Percentiles rank a stretch among this genome's conserved stretches.
phyloP scores from a whole-genome alignment of 2,888 invertebrate genomes.

The Melangyna quadrimaculata region DNA sequence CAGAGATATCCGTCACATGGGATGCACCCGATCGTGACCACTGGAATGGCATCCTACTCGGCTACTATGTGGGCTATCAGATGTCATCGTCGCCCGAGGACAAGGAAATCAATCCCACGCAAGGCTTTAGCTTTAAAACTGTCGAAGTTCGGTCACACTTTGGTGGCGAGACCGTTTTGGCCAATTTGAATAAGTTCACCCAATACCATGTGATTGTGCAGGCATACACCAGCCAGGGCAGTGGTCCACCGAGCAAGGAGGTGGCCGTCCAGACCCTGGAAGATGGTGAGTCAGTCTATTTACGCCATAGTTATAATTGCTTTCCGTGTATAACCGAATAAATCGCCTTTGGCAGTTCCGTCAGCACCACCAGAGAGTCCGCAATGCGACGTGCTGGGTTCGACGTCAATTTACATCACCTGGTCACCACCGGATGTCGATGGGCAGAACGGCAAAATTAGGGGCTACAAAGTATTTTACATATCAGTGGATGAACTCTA shows the following conservation, averaged over 20 bases:
- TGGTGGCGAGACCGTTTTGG: slow-evolving; percentile 86
- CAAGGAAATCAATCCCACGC: slow-evolving; percentile 81
- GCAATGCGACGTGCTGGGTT: slow-evolving; percentile 90
- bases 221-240: slow-evolving; percentile 92
- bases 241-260: slow-evolving; percentile 91
- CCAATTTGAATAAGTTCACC: slow-evolving; percentile 89
- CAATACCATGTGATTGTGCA: slow-evolving; percentile 92
- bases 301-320: slow-evolving; percentile 64
- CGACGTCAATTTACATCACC: slow-evolving; percentile 91
- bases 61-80: slow-evolving; percentile 93
- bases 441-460: slow-evolving; percentile 91
- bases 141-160: slow-evolving; percentile 89
- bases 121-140: slow-evolving; percentile 88
- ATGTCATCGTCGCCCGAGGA: slow-evolving; percentile 81
- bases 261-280: slow-evolving; percentile 91
- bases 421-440: slow-evolving; percentile 92
- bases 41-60: slow-evolving; percentile 93
- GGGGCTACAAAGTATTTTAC: slow-evolving; percentile 92
- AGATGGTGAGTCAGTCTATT: slow-evolving; percentile 84
- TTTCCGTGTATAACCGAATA: slow-evolving; percentile 60
- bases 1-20: slow-evolving; percentile 92
- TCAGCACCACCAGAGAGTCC: slow-evolving; percentile 92
- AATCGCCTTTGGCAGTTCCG: slow-evolving; percentile 85
- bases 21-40: slow-evolving; percentile 92
- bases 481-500: slow-evolving; percentile 90